Percentiles rank a stretch among this genome's conserved stretches.
Conservation (phyloP, 2,113 vertebrate species). For the Psilopsiagon aymara region DNA sequence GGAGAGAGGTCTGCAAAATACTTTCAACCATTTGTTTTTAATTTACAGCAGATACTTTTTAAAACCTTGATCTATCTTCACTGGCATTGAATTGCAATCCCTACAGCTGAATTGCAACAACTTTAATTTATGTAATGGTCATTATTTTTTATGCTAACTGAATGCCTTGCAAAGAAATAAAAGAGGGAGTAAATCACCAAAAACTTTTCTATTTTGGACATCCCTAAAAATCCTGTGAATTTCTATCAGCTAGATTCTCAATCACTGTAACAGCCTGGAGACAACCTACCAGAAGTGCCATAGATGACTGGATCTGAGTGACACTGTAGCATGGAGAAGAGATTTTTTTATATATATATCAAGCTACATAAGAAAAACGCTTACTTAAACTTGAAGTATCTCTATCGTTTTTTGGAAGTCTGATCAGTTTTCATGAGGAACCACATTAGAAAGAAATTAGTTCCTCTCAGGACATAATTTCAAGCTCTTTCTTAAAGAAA, state of each 20-base stretch:
- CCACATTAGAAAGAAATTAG: not conserved
- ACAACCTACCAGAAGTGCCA: not conserved
- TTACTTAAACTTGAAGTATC: not conserved
- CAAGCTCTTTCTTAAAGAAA: not conserved
- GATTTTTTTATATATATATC: not conserved
- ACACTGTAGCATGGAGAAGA: not conserved
- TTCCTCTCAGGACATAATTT: not conserved
- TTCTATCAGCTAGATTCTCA: not conserved
- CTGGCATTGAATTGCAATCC: constrained; percentile 25
- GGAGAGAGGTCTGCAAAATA: constrained; percentile 67
- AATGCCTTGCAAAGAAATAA: constrained; percentile 13
- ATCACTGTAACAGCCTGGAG: not conserved
- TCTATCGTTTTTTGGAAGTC: not conserved
- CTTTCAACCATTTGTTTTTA: constrained; percentile 64
- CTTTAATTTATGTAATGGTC: constrained; percentile 51
- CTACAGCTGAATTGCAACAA: constrained; percentile 58
- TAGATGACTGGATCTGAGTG: not conserved
- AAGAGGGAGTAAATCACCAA: not conserved
- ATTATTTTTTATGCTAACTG: constrained; percentile 30
- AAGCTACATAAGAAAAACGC: not conserved
- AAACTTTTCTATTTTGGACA: not conserved
- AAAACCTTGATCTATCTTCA: constrained; percentile 52
- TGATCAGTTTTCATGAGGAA: not conserved
- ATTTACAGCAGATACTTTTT: constrained; percentile 61
- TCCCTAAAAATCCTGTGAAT: not conserved